phyloP scores from a whole-genome alignment of 2,113 vertebrate species.

The Naja naja region DNA sequence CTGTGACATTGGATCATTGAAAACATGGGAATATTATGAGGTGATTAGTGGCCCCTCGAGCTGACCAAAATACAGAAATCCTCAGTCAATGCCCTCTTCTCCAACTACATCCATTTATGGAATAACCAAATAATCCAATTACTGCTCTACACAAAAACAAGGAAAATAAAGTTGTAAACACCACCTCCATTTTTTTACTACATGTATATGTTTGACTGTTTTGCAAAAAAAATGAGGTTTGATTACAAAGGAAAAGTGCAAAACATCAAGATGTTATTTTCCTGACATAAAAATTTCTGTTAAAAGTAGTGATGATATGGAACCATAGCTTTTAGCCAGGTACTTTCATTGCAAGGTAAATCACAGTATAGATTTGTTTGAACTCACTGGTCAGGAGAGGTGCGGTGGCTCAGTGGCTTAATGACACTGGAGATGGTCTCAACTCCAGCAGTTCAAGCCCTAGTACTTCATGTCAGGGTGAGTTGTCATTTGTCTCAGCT shows the following conservation, averaged over 20 bases:
- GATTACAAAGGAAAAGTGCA: not conserved
- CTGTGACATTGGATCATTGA: not conserved
- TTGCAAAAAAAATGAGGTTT: not conserved
- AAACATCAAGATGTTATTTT: not conserved
- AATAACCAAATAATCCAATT: not conserved
- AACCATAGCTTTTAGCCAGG: not conserved
- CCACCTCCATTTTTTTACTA: not conserved
- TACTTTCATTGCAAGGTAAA: not conserved
- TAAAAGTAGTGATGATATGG: not conserved
- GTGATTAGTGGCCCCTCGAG: not conserved
- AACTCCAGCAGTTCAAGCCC: not conserved
- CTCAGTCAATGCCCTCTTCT: not conserved
- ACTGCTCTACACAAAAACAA: not conserved
- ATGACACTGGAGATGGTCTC: not conserved
- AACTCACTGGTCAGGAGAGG: not conserved
- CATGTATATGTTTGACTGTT: not conserved
- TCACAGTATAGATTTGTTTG: not conserved
- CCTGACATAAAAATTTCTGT: not conserved
- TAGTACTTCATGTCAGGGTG: not conserved
- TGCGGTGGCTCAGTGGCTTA: not conserved
- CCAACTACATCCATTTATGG: not conserved
- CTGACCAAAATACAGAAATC: not conserved
- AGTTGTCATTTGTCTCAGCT: not conserved
- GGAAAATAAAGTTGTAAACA: not conserved
- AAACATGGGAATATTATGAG: not conserved